Conservation (phyloP, 2,113 vertebrate genomes). For the Myanophis thanlyinensis region DNA sequence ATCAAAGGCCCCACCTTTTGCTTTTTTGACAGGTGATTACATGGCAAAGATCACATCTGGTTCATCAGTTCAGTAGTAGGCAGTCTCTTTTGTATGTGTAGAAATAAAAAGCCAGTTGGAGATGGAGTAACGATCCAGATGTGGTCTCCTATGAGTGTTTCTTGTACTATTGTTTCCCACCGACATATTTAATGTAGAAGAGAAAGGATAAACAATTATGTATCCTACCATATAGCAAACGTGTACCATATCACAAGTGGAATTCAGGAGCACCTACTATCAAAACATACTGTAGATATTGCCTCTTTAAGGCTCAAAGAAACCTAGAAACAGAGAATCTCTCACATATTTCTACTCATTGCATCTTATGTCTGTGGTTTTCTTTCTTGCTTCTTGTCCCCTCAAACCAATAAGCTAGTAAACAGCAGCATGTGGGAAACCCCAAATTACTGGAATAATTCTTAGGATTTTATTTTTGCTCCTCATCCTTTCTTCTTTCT, state of each 20-base stretch:
- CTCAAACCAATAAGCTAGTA: no score
- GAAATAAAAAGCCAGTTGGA: background rate
- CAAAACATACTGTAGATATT: background rate
- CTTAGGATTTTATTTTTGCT: background rate
- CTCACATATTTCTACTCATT: no score
- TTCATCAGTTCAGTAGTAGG: background rate
- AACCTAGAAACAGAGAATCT: no score
- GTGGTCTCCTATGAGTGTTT: background rate
- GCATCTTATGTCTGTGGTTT: no score
- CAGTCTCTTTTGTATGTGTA: background rate
- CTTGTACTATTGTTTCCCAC: background rate
- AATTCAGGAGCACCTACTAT: background rate
- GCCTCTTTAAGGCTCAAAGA: background rate
- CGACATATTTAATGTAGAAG: background rate
- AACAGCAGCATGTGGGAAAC: no score
- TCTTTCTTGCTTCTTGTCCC: no score
- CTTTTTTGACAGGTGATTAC: background rate
- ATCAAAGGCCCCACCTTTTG: background rate
- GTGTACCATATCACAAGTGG: background rate
- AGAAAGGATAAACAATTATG: background rate
- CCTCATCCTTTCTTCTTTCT: no score
- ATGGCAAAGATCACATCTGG: background rate
- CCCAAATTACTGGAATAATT: no score
- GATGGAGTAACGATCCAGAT: background rate
- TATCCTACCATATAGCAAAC: no score